Evolutionary conservation across 2,797 vertebrate species (phyloP), one percentile per base, ranked within the genome.

Genomic region (Labeo calbasu): DNA sequence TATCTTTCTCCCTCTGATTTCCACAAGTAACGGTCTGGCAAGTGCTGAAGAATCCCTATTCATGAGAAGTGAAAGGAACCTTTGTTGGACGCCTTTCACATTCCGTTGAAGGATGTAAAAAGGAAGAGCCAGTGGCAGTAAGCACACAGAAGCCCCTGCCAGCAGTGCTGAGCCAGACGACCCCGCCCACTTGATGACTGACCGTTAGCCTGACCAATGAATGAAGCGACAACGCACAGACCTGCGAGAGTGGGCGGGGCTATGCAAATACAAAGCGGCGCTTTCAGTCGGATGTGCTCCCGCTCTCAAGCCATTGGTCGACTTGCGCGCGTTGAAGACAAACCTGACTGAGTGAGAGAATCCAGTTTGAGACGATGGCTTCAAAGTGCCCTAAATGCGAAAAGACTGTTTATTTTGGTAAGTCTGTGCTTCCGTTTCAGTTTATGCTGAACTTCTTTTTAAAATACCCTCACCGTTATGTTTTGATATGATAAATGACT

Each of bases 381-480:
- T 98, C 98, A 89, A 98, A 97, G 92, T 99, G 98, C 85, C 97
- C 98, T 53, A 99, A 97, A 93, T 99, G 98, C 91, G 97, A 97
- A 25, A 98, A 98, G 94, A 97, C 97, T 68, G 97, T 99, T 82
- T 99, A 99, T 91, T 99, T 99, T 87, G 98, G 98, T 99, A 89
- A 97, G 98, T 88, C 46, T 13, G 7, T 43, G 63, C 69, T 66
- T 70, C 25, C 25, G 5, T 59, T 36, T 57, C 2, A 5, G 5
- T 48, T 32, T 32, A 11, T 53, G 32, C 68, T 61, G 48, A 46
- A 50, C 4, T 3, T 19, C 1, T 53, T 5, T 66, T 66, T 53
- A 13, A 75, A 61, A 46, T 8, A 5, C 11, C 21, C n/a, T 32
- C 4, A 50, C 43, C 59, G 28, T 65, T 17, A 82, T 50, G 61